phyloP scores from a whole-genome alignment of 2,113 vertebrate species.

The Cavia aperea region DNA sequence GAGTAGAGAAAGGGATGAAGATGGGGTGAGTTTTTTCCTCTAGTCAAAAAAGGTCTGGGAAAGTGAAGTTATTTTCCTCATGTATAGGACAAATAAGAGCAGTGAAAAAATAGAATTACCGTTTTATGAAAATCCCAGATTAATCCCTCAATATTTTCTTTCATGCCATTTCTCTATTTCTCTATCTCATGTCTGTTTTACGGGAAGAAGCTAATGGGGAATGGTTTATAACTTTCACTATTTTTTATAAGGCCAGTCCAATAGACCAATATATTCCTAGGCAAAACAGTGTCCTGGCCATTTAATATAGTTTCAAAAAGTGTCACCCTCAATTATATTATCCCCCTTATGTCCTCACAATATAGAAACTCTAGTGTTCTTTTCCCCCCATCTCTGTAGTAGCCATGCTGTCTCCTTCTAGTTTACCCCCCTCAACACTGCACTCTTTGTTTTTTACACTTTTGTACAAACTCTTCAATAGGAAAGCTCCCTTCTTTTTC shows the following conservation, averaged over 20 bases:
- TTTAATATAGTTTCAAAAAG: background rate
- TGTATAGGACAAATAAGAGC: background rate
- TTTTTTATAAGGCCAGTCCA: background rate
- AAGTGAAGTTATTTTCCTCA: background rate
- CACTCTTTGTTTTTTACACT: background rate
- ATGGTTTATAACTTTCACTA: background rate
- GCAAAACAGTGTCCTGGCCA: background rate
- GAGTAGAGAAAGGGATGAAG: background rate
- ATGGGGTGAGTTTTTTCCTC: background rate
- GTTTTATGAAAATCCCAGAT: background rate
- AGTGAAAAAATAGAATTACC: background rate
- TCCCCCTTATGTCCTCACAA: background rate
- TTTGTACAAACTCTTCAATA: background rate
- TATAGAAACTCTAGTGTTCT: background rate
- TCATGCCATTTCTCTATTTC: background rate
- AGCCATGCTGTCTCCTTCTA: background rate
- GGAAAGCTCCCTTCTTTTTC: background rate
- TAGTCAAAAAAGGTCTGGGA: background rate
- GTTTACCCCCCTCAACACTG: background rate
- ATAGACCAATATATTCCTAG: background rate
- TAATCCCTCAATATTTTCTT: background rate
- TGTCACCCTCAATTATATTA: background rate
- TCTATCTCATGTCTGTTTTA: background rate
- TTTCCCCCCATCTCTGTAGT: background rate
- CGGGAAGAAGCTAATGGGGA: background rate